Base-by-base conservation (phyloP, 2,888 invertebrate species). In the Pheosia gnoma region DNA sequence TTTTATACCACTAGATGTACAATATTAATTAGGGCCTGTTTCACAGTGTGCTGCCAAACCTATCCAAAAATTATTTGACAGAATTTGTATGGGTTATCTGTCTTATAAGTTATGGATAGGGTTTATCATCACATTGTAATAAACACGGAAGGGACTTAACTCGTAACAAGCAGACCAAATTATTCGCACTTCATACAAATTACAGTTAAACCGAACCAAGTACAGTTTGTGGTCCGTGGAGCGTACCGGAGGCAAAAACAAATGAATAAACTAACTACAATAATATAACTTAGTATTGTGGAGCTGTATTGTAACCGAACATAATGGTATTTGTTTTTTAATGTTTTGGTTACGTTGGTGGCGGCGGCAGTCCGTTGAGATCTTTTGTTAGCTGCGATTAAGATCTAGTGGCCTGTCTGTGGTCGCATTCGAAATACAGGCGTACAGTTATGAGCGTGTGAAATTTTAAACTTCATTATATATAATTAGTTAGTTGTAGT, bases 161-260 rank as follows among this genome's bases (percentile, higher is more conserved):
- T 63, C 63, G 25, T 56, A 61, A 59, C 53, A 52, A 63, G 47
- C 57, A 11, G 52, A 54, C 56, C 57, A 51, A 65, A 68, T 66
- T 67, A 59, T 72, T 70, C 45, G 72, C 70, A 71, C 54, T 25
- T 47, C n/a, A n/a, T 37, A 25, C 5, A 36, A 59, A 51, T 52
- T 64, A 74, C 75, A 68, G 75, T 75, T 75, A 75, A 67, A 68
- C 68, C 59, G 68, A 75, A 67, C 58, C 66, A 51, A 67, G 65
- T 70, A 74, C 76, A 68, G 75, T 75, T 74, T 49, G 60, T 68
- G 59, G 59, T 60, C 54, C 39, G 55, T 39, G 55, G 10, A 55
- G 55, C 55, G 39, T 55, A 36, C 38, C n/a, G 39, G 13, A 39
- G 7, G 67, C 64, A 64, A 72, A 70, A 71, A 65, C 60, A 70